Conservation (phyloP, 1,140 invertebrate genomes). For the Pachyrhynchus sulphureomaculatus region DNA sequence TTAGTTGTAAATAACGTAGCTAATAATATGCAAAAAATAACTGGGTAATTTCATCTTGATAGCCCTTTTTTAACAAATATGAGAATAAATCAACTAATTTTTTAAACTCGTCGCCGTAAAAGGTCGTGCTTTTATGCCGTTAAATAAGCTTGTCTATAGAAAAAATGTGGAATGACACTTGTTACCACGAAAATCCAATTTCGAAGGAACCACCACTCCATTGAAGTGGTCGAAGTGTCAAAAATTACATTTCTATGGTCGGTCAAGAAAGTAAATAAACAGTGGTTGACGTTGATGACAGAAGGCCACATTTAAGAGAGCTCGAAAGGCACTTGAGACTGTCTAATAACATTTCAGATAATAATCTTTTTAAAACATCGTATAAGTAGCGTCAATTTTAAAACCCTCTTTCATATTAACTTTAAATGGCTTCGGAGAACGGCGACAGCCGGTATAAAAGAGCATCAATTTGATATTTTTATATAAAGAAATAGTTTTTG, state of each 20-base stretch:
- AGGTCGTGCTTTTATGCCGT: too few species aligned
- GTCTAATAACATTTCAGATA: conserved; percentile 39
- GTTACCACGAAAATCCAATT: conserved; percentile 16
- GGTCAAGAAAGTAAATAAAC: conserved; percentile 37
- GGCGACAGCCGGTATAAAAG: conserved; percentile 14
- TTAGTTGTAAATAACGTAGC: too few species aligned
- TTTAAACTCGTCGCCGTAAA: too few species aligned
- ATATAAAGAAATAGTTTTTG: too few species aligned
- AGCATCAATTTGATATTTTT: conserved; percentile 15
- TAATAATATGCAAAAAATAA: too few species aligned
- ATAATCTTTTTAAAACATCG: conserved; percentile 32
- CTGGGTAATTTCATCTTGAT: too few species aligned
- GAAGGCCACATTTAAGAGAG: conserved; percentile 28
- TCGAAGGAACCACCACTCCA: conserved; percentile 16
- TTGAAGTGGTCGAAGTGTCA: conserved; percentile 32
- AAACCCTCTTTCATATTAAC: conserved; percentile 22
- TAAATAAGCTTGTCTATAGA: background rate
- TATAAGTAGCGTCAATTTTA: conserved; percentile 35
- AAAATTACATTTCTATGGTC: conserved; percentile 35
- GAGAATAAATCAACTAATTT: too few species aligned
- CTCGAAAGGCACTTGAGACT: conserved; percentile 36
- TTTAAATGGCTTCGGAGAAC: conserved; percentile 35
- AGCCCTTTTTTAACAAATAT: too few species aligned
- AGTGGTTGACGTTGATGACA: conserved; percentile 31
- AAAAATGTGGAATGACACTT: conserved; percentile 20